Percentiles rank a stretch among this genome's conserved stretches.
Evolutionary conservation across 35 echinoderm and acorn worm species (phyloP).

Genomic region (Heliocidaris tuberculata): DNA sequence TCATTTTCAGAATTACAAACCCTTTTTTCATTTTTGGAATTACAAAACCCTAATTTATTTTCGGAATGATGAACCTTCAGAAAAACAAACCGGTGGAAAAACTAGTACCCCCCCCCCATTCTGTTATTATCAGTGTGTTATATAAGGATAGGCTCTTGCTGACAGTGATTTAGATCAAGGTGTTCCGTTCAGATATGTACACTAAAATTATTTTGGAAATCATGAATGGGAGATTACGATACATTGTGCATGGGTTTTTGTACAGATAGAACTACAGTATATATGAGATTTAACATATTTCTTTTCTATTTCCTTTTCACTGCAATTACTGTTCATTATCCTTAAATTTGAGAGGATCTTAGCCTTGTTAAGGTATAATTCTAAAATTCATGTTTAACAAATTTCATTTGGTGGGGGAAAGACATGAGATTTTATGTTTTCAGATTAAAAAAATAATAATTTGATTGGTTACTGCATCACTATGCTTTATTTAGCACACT

Average conservation of each 20-base stretch:
- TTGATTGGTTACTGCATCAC: background rate
- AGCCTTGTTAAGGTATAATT: background rate
- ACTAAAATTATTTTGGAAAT: background rate
- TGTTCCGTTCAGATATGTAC: background rate
- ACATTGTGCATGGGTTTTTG: background rate
- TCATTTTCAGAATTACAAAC: too few species aligned
- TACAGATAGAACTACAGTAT: too few species aligned
- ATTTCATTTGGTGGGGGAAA: background rate
- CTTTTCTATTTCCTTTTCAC: background rate
- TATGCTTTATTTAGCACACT: background rate
- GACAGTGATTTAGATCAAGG: too few species aligned
- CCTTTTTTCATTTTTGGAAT: too few species aligned
- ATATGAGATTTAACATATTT: too few species aligned
- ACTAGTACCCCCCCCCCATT: too few species aligned
- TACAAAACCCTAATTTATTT: too few species aligned
- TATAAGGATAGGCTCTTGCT: too few species aligned
- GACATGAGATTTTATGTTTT: background rate
- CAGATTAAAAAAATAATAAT: background rate
- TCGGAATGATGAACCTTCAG: too few species aligned
- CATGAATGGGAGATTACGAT: background rate
- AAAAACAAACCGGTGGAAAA: too few species aligned
- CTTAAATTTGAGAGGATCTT: background rate
- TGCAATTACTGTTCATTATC: background rate
- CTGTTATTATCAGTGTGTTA: too few species aligned
- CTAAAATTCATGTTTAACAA: background rate